Conservation (phyloP, 2,888 invertebrate genomes). For the Phyto melanocephala region DNA sequence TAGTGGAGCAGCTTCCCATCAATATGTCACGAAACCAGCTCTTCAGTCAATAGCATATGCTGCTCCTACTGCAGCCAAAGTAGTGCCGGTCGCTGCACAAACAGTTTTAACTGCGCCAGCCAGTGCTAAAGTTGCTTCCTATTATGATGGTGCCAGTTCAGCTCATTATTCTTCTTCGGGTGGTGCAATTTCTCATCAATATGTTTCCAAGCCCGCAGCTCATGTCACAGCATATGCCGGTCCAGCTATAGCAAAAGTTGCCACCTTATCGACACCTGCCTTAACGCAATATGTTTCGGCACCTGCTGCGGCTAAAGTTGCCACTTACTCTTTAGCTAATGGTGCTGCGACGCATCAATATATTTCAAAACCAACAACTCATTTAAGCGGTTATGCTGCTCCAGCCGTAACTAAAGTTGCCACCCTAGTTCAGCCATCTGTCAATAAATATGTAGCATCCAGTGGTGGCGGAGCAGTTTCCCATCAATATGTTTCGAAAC, state of each 20-base stretch:
- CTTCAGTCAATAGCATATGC: constrained; percentile 34
- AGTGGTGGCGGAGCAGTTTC: constrained; percentile 43
- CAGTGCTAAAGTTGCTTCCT: constrained; percentile 69
- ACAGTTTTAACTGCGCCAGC: constrained; percentile 47
- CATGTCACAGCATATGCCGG: constrained; percentile 52
- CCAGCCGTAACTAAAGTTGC: constrained; percentile 65
- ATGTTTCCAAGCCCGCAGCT: constrained; percentile 61
- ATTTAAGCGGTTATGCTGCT: constrained; percentile 64
- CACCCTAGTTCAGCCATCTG: constrained; percentile 62
- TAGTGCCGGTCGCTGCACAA: constrained; percentile 59
- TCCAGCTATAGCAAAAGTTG: constrained; percentile 66
- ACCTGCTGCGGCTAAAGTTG: constrained; percentile 70
- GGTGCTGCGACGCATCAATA: constrained; percentile 69
- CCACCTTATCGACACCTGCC: constrained; percentile 62
- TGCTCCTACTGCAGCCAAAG: constrained; percentile 59
- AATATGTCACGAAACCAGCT: constrained; percentile 70
- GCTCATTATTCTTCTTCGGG: constrained; percentile 1
- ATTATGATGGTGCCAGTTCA: constrained; percentile 28
- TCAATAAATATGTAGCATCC: background rate
- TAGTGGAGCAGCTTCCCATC: constrained; percentile 69
- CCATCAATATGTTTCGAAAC: constrained; percentile 55
- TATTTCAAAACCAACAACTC: constrained; percentile 71
- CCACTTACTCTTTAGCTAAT: constrained; percentile 35
- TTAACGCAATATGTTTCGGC: constrained; percentile 59
- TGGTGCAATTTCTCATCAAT: constrained; percentile 65